Evolutionary conservation across 2,113 vertebrate genomes (phyloP).

Genomic region (Micromys minutus): DNA sequence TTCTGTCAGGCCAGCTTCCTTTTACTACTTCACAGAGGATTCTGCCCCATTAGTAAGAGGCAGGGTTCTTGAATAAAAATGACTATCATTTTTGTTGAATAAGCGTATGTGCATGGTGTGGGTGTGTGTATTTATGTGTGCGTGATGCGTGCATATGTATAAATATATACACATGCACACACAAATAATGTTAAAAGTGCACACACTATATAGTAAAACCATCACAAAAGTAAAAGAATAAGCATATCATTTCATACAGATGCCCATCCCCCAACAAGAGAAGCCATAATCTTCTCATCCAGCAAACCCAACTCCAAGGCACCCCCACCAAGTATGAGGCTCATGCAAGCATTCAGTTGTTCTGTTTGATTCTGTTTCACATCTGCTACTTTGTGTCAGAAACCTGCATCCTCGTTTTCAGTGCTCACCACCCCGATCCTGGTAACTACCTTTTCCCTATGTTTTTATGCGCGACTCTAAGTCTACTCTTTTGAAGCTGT

Average conservation of each 20-base stretch:
- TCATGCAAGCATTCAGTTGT: not conserved
- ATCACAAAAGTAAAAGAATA: not conserved
- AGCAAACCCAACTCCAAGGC: not conserved
- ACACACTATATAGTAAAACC: not conserved
- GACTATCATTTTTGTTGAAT: not conserved
- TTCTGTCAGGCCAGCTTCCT: not conserved
- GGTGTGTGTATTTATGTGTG: not conserved
- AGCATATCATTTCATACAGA: not conserved
- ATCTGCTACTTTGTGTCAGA: not conserved
- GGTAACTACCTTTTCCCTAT: not conserved
- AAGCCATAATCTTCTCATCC: not conserved
- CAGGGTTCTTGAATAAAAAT: not conserved
- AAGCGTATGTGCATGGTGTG: not conserved
- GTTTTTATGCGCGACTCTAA: not conserved
- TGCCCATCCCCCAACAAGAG: not conserved
- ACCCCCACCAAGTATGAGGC: rapidly evolving
- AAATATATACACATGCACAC: too few relatives aligned
- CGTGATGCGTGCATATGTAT: not conserved
- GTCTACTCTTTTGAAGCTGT: conserved; percentile 1
- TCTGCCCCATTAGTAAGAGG: not conserved
- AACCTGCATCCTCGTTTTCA: not conserved
- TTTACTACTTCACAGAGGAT: not conserved
- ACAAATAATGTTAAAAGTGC: not conserved
- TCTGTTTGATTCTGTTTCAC: too few relatives aligned
- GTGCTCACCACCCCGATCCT: not conserved